Base-by-base conservation (phyloP, 2,888 invertebrate species). In the Xanthia icteritia region DNA sequence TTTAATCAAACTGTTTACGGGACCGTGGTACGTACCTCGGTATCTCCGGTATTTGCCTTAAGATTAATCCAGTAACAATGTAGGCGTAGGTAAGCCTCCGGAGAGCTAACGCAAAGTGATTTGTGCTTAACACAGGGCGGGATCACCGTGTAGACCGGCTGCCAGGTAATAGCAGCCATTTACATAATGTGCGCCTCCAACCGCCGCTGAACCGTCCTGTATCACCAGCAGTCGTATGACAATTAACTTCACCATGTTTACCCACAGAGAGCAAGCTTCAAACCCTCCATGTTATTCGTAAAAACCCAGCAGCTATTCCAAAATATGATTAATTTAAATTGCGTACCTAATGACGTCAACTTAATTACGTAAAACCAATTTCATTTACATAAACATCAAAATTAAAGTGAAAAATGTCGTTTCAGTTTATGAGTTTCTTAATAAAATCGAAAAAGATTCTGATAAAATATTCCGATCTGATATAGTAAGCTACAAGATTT, bases 141-240 rank as follows among this genome's bases (percentile, higher is more conserved):
- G 83, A 87, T 86, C 86, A 86, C 81, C 45, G 87, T 56, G 86
- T 82, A 86, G 83, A 85, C 86, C 82, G 88, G 83, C 81, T 84
- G 84, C 79, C 79, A 87, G 86, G 89, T 91, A 91, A 92, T 89
- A 84, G 84, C 68, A 71, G 77, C 79, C 81, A 91, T 92, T 91
- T 91, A 87, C 91, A 91, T 92, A 91, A 90, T 89, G 83, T 77
- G 74, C 56, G 82, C 77, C 77, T 69, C 45, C 67, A 84, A 76
- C 83, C 69, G 58, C 66, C 79, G 73, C 58, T 27, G 60, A 63
- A 80, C 70, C 67, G 48, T 68, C 27, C 67, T 77, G 76, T 80
- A 73, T 77, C 71, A 71, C 77, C 73, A 67, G 56, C 76, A 82
- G 36, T n/a, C 51, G 31, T 60, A 42, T 45, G 31, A 73, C 71